These are phyloP conservation scores for Crotalus tigris DNA, from an alignment of 2,113 vertebrate species.

Conservation along the genomic window DNA sequence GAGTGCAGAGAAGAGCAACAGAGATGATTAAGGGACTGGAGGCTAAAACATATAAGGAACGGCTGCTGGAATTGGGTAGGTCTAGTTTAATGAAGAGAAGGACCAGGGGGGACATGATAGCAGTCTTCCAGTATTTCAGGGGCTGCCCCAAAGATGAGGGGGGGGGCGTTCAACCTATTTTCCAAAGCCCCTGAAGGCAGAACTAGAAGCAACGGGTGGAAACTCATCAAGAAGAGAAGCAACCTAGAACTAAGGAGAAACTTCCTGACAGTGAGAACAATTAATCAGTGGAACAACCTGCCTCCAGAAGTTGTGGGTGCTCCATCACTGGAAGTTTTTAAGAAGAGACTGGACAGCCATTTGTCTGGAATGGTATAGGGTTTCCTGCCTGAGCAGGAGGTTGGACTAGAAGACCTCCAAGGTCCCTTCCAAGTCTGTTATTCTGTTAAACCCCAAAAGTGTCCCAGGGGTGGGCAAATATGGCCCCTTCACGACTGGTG, in stretches of 20 bases:
- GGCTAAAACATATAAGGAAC: fast-evolving
- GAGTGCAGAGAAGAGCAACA: too few species aligned
- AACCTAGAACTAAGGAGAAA: background rate
- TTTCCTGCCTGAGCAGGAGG: background rate
- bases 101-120: too few species aligned
- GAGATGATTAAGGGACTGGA: too few species aligned
- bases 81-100: background rate
- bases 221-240: too few species aligned
- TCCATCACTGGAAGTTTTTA: background rate
- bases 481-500: too few species aligned
- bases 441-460: background rate
- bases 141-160: background rate
- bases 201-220: too few species aligned
- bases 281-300: background rate
- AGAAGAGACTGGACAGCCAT: too few species aligned
- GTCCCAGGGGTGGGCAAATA: background rate
- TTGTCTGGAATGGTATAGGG: background rate
- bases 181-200: background rate
- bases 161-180: fast-evolving
- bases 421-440: background rate
- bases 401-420: background rate
- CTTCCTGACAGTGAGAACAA: background rate
- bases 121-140: background rate
- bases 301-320: background rate
- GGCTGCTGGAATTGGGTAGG: too few species aligned